These are phyloP conservation scores for Laticauda colubrina DNA, from an alignment of 2,113 vertebrate species.

Conservation along the genomic window DNA sequence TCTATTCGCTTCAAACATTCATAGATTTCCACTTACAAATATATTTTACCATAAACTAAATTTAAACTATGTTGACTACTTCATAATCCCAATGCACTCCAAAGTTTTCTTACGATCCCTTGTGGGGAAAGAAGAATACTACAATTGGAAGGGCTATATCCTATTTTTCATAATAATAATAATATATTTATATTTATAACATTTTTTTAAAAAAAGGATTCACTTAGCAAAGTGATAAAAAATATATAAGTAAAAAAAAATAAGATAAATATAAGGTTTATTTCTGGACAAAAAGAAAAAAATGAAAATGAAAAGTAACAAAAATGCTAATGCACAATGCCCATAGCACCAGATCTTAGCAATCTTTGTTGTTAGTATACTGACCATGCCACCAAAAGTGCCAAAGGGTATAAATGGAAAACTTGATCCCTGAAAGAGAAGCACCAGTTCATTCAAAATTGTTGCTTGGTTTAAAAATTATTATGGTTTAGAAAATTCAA, in stretches of 20 bases:
- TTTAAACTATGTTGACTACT: background rate
- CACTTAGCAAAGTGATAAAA: background rate
- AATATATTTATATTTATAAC: background rate
- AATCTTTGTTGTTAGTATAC: constrained; percentile 59
- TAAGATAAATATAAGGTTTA: background rate
- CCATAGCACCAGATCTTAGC: constrained; percentile 20
- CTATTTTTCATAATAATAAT: background rate
- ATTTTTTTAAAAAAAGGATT: background rate
- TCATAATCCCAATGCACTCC: background rate
- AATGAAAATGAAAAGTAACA: background rate
- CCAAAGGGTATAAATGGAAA: constrained; percentile 75
- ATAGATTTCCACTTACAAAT: background rate
- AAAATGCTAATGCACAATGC: background rate
- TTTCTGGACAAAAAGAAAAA: background rate
- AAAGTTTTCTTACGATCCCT: background rate
- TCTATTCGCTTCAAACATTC: background rate
- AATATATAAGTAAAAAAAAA: background rate
- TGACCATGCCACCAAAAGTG: constrained; percentile 73
- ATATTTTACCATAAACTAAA: background rate
- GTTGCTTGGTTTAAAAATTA: background rate
- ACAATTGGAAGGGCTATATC: background rate
- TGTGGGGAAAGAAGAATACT: background rate
- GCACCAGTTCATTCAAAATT: constrained; percentile 53
- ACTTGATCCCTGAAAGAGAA: constrained; percentile 72
- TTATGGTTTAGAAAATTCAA: background rate